Base-by-base conservation (phyloP, 2,797 vertebrate genomes). In the Brachyalestes nurse region DNA sequence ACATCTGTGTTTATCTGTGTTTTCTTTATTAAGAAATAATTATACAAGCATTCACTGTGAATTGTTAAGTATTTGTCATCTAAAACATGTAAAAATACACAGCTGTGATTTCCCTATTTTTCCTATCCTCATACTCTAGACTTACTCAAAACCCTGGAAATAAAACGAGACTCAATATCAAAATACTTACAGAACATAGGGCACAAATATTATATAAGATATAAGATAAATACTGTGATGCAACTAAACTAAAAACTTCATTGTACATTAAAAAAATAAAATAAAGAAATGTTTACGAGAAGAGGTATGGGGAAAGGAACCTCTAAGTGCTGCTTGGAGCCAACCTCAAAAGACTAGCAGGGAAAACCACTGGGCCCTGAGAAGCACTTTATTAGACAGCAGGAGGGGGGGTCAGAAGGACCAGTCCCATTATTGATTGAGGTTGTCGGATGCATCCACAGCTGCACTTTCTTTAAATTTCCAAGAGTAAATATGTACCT, bases 401-500 rank as follows among this genome's bases (percentile, higher is more conserved):
- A 96, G 92, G 92, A 81, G 64, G 61, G 72, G 80, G 75, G 93
- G 93, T 95, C 93, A 94, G 92, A 85, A 92, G 95, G 95, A 96
- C 95, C 96, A 93, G 96, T 96, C 96, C 96, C 95, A 91, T 96
- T 97, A 99, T 99, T 96, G 97, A 99, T 98, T 95, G 95, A 69
- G 97, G 97, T 97, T 96, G 97, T 91, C 94, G 94, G 95, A 96
- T 97, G 96, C 96, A 96, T 97, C 97, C 96, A 97, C 96, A 97
- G 90, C 93, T 98, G 97, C 97, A 98, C 98, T 99, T 97, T 97
- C 95, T 95, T 96, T 97, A 97, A 96, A 97, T 97, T 98, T 98
- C 96, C 96, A 96, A 97, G 96, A 98, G 98, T 99, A 99, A 99
- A 99, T 98, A 98, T 97, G 96, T 96, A 97, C 97, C 97, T 97